Conservation (phyloP, 2,797 vertebrate genomes). For the Miichthys miiuy region DNA sequence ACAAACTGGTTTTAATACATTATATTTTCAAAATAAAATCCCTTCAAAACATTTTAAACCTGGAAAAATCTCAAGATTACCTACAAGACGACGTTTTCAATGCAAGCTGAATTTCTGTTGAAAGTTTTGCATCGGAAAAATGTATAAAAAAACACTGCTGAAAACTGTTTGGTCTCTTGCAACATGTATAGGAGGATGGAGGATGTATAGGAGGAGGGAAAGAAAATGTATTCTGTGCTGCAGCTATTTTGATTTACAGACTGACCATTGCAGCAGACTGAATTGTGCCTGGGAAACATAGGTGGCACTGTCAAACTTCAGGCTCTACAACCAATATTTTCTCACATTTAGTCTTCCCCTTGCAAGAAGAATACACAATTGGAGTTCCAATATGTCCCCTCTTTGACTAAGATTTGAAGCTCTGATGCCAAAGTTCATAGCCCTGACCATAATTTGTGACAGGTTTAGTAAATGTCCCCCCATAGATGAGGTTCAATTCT, state of each 20-base stretch:
- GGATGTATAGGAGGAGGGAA: not conserved
- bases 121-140: not conserved
- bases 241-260: not conserved
- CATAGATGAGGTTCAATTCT: not conserved
- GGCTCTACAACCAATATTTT: not conserved
- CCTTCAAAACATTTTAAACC: not conserved
- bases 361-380: not conserved
- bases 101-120: too few species aligned
- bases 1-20: not conserved
- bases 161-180: not conserved
- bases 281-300: not conserved
- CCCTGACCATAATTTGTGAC: not conserved
- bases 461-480: conserved; percentile 14
- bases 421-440: too few species aligned
- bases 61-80: not conserved
- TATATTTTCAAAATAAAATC: not conserved
- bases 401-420: not conserved
- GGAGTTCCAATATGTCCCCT: not conserved
- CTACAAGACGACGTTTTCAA: too few species aligned
- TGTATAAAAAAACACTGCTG: not conserved
- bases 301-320: not conserved
- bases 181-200: not conserved
- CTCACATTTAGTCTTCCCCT: not conserved
- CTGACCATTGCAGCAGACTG: not conserved
- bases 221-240: not conserved